Conservation (phyloP, 2,888 invertebrate species). For the Plutella xylostella region DNA sequence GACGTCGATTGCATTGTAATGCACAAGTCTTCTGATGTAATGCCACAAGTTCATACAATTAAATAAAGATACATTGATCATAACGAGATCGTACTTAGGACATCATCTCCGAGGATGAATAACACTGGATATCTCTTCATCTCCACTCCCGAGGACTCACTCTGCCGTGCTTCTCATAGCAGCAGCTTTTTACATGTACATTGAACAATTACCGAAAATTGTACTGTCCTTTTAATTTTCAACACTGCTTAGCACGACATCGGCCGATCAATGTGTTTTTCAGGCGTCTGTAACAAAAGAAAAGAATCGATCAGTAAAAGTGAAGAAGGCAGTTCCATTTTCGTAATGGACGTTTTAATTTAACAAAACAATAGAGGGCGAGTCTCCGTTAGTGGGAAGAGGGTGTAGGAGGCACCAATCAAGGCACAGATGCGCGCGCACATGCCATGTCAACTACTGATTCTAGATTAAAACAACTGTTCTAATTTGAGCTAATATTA, state of each 20-base stretch:
- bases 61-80: slow-evolving; percentile 61
- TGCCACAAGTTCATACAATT: slow-evolving; percentile 53
- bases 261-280: slow-evolving; percentile 73
- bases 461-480: not conserved
- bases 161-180: not conserved
- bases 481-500: not conserved
- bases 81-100: slow-evolving; percentile 68
- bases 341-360: slow-evolving; percentile 24
- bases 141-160: slow-evolving; percentile 19
- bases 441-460: slow-evolving; percentile 24
- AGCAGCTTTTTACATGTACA: not conserved
- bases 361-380: slow-evolving; percentile 30
- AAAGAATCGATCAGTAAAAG: slow-evolving; percentile 30
- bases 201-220: slow-evolving; percentile 42
- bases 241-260: slow-evolving; percentile 47
- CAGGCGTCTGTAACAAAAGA: slow-evolving; percentile 73
- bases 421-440: slow-evolving; percentile 54
- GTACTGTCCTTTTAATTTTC: slow-evolving; percentile 47
- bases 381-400: slow-evolving; percentile 29
- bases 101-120: slow-evolving; percentile 54
- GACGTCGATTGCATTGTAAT: slow-evolving; percentile 56
- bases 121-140: slow-evolving; percentile 51
- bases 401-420: slow-evolving; percentile 36
- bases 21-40: slow-evolving; percentile 58
- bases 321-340: slow-evolving; percentile 9